Conservation (phyloP, 2,113 vertebrate species). For the Pollimyrus isidori region DNA sequence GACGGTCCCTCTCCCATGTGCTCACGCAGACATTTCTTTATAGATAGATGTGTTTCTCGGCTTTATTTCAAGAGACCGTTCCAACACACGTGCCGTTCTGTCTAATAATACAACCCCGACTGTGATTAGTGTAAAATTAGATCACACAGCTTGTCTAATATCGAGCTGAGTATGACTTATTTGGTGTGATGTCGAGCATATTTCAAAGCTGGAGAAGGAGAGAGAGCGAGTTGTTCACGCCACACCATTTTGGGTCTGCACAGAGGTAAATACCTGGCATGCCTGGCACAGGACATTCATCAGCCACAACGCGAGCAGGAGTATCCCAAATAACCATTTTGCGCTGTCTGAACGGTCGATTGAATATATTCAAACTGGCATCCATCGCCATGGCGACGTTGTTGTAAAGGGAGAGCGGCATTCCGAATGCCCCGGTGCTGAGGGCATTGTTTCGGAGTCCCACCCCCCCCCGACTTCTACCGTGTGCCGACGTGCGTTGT, state of each 20-base stretch:
- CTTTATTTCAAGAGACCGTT: neutral
- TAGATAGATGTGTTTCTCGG: neutral
- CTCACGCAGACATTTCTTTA: neutral
- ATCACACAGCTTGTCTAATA: neutral
- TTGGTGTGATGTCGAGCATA: neutral
- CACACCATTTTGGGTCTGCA: neutral
- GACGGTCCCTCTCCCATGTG: neutral
- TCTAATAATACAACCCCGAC: neutral
- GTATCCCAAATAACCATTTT: neutral
- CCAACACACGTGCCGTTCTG: neutral
- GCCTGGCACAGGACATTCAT: neutral
- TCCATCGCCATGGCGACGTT: neutral
- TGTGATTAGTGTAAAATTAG: neutral
- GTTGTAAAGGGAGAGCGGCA: neutral
- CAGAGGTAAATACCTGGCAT: neutral
- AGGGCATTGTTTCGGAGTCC: neutral
- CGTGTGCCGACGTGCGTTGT: neutral
- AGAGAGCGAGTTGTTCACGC: neutral
- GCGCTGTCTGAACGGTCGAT: neutral
- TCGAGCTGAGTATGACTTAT: neutral
- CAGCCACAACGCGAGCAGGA: neutral
- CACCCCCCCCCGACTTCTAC: neutral
- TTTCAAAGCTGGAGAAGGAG: neutral
- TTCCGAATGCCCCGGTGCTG: neutral
- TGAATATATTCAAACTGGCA: neutral